Evolutionary conservation across 2,888 invertebrate genomes (phyloP).

Genomic region (Epinotia ramella): DNA sequence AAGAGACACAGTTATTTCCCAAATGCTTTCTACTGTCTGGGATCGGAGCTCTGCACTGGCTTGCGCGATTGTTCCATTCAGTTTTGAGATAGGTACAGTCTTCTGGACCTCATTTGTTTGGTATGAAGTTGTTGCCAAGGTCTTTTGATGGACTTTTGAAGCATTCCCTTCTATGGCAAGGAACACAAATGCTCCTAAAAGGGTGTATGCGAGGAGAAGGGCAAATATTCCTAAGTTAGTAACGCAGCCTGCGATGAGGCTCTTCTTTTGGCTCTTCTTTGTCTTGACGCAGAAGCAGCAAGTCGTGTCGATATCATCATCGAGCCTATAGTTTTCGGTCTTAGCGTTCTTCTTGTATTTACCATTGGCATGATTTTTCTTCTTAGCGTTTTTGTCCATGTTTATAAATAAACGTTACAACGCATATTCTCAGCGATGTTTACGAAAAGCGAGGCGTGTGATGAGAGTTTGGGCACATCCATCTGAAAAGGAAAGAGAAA

Average conservation of each 20-base stretch:
- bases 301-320: conserved; percentile 75
- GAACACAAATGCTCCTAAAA: conserved; percentile 91
- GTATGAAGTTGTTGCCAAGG: conserved; percentile 79
- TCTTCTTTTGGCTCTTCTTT: conserved; percentile 79
- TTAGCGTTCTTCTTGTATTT: conserved; percentile 80
- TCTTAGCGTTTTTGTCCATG: conserved; percentile 78
- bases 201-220: conserved; percentile 91
- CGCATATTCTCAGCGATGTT: conserved; percentile 32
- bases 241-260: conserved; percentile 87
- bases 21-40: conserved; percentile 94
- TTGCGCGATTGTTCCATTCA: conserved; percentile 73
- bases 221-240: conserved; percentile 94
- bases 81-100: conserved; percentile 65
- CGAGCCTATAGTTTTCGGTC: conserved; percentile 68
- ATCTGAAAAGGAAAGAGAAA: conserved; percentile 59
- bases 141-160: conserved; percentile 81
- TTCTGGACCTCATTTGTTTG: conserved; percentile 74
- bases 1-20: conserved; percentile 94
- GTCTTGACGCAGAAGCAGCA: conserved; percentile 82
- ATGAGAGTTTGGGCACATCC: conserved; percentile 40
- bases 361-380: conserved; percentile 77
- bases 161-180: conserved; percentile 92
- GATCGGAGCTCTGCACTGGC: conserved; percentile 78
- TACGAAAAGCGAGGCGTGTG: conserved; percentile 9
- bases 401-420: conserved; percentile 54